Conservation (phyloP, 2,888 invertebrate genomes). For the Polydrusus pterygomalis region DNA sequence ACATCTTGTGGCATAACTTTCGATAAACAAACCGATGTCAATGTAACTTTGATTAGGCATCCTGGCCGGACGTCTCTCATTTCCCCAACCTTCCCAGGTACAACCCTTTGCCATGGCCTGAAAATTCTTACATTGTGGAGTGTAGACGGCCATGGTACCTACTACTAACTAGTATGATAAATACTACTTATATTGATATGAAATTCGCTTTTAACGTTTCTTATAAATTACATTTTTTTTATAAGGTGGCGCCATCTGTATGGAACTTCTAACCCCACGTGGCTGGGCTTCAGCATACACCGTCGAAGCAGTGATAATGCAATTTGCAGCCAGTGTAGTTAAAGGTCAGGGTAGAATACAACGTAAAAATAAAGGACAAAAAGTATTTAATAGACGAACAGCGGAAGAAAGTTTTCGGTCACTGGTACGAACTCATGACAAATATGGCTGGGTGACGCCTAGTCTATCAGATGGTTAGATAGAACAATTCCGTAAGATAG, state of each 20-base stretch:
- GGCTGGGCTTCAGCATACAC: conserved; percentile 94
- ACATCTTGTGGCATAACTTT: too few species aligned
- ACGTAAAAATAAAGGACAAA: conserved; percentile 84
- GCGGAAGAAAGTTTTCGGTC: conserved; percentile 93
- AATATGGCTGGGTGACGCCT: conserved; percentile 94
- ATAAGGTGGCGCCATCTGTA: conserved; percentile 86
- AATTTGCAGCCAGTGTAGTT: conserved; percentile 91
- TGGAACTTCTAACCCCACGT: conserved; percentile 89
- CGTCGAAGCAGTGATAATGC: conserved; percentile 91
- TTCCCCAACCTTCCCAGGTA: too few species aligned
- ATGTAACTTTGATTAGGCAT: too few species aligned
- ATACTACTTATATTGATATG: too few species aligned
- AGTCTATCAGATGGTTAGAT: conserved; percentile 88
- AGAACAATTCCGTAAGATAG: conserved; percentile 2
- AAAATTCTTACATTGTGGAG: too few species aligned
- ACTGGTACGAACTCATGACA: conserved; percentile 91
- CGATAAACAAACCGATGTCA: too few species aligned
- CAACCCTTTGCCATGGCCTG: too few species aligned
- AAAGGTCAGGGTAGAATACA: conserved; percentile 91
- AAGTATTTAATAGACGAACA: conserved; percentile 85
- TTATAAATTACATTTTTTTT: not conserved
- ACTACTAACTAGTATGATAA: too few species aligned
- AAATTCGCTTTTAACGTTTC: too few species aligned
- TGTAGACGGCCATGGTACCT: too few species aligned
- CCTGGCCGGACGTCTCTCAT: too few species aligned